Base-by-base conservation (phyloP, 2,113 vertebrate genomes). In the Lepus timidus region DNA sequence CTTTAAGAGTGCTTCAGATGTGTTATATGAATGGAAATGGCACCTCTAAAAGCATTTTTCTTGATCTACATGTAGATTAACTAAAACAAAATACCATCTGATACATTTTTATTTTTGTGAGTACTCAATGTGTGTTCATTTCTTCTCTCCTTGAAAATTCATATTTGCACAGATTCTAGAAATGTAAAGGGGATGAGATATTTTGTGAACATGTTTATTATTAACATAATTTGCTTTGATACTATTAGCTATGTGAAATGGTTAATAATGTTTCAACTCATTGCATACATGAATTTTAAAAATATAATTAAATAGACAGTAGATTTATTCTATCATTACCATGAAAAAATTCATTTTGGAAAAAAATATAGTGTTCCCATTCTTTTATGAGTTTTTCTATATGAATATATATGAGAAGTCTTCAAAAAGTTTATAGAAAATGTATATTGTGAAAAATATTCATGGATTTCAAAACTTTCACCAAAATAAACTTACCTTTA, bases 281-380 rank as follows among this genome's bases (percentile, higher is more conserved):
- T 36, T 67, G 14, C 39, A 16, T 6, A 64, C 25, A 88, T 93
- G 4, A 62, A 23, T 92, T 90, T 97, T 62, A n/a, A 86, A 85
- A 75, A 67, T 88, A 95, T 74, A 94, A 51, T 62, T 87, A 93
- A 88, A 68, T 0, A 16, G 90, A 2, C 10, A 62, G 55, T 3
- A 9, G 3, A 29, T 78, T 93, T 83, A 67, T 73, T 67, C 11
- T 78, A 67, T 67, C 74, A 75, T 31, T 39, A n/a, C 29, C 31
- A 36, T 36, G 31, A 52, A 87, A 83, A 17, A 65, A 11, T 65
- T 13, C 2, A 49, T n/a, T 31, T 31, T 80, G 81, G 20, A 8
- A 44, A 89, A 51, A 84, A 79, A 16, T 39, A 11, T 33, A 82
- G 12, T 52, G 51, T 33, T 81, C 55, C 12, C 27, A 39, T 29